Conservation (phyloP, 2,113 vertebrate species). For the Orientallactaga bullata region DNA sequence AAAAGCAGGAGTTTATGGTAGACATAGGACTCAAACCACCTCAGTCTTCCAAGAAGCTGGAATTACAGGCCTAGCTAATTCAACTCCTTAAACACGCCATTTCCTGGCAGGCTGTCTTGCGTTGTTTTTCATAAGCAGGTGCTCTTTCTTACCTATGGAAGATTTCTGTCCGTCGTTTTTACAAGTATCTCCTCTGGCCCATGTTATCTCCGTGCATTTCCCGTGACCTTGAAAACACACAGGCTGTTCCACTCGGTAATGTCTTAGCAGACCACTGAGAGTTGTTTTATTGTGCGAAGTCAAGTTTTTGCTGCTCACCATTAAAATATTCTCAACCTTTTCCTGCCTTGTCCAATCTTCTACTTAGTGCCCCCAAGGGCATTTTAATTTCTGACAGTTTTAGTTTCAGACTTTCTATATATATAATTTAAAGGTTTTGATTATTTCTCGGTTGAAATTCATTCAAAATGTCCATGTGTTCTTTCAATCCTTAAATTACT, state of each 20-base stretch:
- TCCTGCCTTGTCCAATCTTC: conserved; percentile 19
- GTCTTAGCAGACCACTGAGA: neutral
- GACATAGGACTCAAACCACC: too few species aligned
- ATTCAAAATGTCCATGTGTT: neutral
- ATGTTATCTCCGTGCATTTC: neutral
- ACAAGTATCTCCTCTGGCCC: neutral
- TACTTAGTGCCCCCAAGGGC: neutral
- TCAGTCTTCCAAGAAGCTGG: too few species aligned
- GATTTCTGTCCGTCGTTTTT: neutral
- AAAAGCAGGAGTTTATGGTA: too few species aligned
- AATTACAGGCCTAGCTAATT: neutral
- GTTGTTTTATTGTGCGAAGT: too few species aligned
- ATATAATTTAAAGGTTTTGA: conserved; percentile 5
- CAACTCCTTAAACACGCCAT: neutral
- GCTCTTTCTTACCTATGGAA: neutral
- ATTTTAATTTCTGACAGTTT: neutral
- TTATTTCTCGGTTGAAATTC: neutral
- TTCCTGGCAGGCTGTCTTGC: neutral
- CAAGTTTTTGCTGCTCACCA: neutral
- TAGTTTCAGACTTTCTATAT: neutral
- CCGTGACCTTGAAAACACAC: neutral
- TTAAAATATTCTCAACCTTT: neutral
- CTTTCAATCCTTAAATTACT: neutral
- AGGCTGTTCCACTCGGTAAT: neutral
- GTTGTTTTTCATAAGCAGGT: neutral